Evolutionary conservation across 2,797 vertebrate genomes (phyloP), one percentile per base, ranked within the genome.

Genomic region (Acrocephalus scirpaceus): DNA sequence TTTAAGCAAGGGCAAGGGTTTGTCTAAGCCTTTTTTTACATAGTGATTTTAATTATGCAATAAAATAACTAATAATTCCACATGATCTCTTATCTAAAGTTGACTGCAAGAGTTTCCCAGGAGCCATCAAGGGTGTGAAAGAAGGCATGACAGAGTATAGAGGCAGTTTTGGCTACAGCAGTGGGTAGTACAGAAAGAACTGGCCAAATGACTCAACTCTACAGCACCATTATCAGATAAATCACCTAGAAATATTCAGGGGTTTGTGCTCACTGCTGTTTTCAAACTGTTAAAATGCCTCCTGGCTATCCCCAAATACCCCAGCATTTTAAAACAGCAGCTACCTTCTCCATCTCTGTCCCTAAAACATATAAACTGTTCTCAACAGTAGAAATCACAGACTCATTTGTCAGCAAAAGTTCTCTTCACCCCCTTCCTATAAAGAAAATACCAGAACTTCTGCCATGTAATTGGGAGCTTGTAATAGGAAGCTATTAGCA

Each of bases 371-470:
- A 53, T 30, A 57, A 88, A 74, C 70, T 61, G 36, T 71, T 90
- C 64, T 88, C 42, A 80, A 26, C 13, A 11, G 40, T 29, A 65
- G 74, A 82, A 93, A 92, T 50, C 74, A 67, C 30, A 48, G 57
- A 69, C 27, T 71, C 30, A 21, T 76, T 88, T 92, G 67, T 58
- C 64, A 89, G 60, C 0, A 8, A 87, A 90, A 90, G 47, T 32
- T 92, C 45, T 57, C 45, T 84, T 77, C 71, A 58, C 5, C 16
- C 17, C 14, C 65, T 88, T 84, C 69, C 65, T 73, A 22, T 61
- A 71, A 89, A 80, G 80, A 88, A 94, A 93, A 88, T 34, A 79
- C 50, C 76, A 94, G 80, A 92, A 95, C 67, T 91, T 93, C 30
- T 74, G 77, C 38, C 54, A 47, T 58, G 48, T 26, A 80, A 77